Evolutionary conservation across 2,113 vertebrate genomes (phyloP).

Genomic region (Colius striatus): DNA sequence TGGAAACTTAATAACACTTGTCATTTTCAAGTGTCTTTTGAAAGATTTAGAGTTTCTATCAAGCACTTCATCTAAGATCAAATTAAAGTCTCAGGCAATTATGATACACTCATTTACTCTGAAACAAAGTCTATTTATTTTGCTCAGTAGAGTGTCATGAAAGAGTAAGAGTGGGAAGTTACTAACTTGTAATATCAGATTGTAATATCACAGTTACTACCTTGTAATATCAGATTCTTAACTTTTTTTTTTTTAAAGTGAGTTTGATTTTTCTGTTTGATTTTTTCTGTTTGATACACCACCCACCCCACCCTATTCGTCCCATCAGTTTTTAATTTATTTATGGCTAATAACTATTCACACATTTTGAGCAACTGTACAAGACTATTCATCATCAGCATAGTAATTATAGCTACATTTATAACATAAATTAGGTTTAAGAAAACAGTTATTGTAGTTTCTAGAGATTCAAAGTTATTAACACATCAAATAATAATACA

Average conservation of each 20-base stretch:
- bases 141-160: background rate
- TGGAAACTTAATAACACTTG: background rate
- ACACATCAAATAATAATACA: background rate
- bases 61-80: conserved; percentile 6
- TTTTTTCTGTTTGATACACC: background rate
- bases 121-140: background rate
- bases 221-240: background rate
- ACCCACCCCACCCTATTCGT: accelerated
- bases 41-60: background rate
- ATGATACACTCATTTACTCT: background rate
- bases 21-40: background rate
- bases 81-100: conserved; percentile 34
- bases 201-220: background rate
- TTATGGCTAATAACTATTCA: background rate
- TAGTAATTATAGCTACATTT: background rate
- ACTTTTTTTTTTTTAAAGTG: background rate
- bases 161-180: background rate
- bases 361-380: background rate
- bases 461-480: background rate
- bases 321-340: background rate
- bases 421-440: background rate
- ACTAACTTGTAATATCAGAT: background rate
- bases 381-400: background rate
- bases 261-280: background rate
- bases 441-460: background rate